phyloP scores from a whole-genome alignment of 2,888 invertebrate genomes.

The Tenodera sinensis region DNA sequence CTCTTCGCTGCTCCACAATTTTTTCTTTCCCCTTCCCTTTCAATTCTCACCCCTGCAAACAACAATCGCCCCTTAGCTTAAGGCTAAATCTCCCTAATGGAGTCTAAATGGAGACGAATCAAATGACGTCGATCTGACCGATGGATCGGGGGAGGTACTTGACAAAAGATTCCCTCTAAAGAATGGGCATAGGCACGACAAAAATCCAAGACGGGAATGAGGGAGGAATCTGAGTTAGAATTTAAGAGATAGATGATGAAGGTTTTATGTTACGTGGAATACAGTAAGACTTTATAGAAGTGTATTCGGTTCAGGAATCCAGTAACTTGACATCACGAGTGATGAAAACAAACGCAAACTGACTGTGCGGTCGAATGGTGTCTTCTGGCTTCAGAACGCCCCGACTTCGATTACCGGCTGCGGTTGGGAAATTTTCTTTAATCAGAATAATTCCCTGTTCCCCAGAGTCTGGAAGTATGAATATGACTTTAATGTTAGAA shows the following conservation, averaged over 20 bases:
- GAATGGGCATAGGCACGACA: neutral
- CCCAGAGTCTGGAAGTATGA: too few species aligned
- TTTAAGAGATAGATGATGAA: neutral
- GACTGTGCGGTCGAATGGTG: too few species aligned
- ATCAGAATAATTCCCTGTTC: too few species aligned
- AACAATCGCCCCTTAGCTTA: constrained; percentile 7
- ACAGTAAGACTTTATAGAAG: too few species aligned
- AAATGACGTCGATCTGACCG: constrained; percentile 1
- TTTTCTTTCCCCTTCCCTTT: neutral
- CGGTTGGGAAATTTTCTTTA: too few species aligned
- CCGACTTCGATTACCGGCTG: too few species aligned
- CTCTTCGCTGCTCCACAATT: neutral
- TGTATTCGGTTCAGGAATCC: too few species aligned
- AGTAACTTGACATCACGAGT: too few species aligned
- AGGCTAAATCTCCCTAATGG: constrained; percentile 26
- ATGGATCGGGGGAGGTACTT: neutral
- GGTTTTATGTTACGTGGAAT: neutral
- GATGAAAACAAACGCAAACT: too few species aligned
- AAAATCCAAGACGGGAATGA: neutral
- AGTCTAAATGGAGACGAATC: constrained; percentile 21
- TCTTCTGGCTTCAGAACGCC: too few species aligned
- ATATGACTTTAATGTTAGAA: too few species aligned
- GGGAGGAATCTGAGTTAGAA: neutral
- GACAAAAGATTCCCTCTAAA: neutral
- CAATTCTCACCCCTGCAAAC: constrained; percentile 1